Percentiles rank a stretch among this genome's conserved stretches.
Conservation (phyloP, 2,888 invertebrate species). For the Temnothorax rugatulus region DNA sequence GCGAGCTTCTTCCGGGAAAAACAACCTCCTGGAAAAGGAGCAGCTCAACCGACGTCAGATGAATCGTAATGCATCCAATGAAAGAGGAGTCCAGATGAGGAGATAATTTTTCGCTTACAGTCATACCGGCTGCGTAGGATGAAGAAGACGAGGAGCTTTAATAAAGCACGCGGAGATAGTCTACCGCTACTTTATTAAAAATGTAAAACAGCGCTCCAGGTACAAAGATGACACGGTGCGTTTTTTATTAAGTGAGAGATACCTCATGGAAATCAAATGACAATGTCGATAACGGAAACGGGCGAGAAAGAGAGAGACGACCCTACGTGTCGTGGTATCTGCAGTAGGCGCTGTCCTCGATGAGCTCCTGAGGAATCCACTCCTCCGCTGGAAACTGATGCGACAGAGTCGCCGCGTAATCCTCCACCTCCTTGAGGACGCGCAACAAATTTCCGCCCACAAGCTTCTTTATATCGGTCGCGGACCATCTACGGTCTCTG, state of each 20-base stretch:
- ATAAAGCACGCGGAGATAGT: slow-evolving; percentile 9
- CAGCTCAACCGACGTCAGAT: neutral
- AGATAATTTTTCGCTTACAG: neutral
- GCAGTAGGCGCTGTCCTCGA: slow-evolving; percentile 88
- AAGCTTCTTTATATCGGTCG: slow-evolving; percentile 88
- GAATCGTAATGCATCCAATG: slow-evolving; percentile 3
- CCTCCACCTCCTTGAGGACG: slow-evolving; percentile 87
- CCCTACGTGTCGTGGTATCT: slow-evolving; percentile 85
- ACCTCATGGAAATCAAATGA: slow-evolving; percentile 21
- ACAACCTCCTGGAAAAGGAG: neutral
- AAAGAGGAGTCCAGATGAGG: neutral
- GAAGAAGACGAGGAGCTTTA: neutral
- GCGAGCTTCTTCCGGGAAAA: neutral
- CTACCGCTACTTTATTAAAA: slow-evolving; percentile 68
- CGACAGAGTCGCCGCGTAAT: slow-evolving; percentile 80
- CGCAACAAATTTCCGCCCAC: slow-evolving; percentile 88
- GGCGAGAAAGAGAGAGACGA: neutral
- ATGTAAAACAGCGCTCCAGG: slow-evolving; percentile 71
- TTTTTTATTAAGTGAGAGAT: neutral
- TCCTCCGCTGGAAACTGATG: slow-evolving; percentile 87
- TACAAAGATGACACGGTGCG: slow-evolving; percentile 67
- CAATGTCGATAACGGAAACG: slow-evolving; percentile 16
- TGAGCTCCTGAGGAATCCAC: slow-evolving; percentile 87
- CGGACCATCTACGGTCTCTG: slow-evolving; percentile 88
- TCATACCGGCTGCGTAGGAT: neutral